Conservation (phyloP, 2,113 vertebrate genomes). For the Dipodomys spectabilis region DNA sequence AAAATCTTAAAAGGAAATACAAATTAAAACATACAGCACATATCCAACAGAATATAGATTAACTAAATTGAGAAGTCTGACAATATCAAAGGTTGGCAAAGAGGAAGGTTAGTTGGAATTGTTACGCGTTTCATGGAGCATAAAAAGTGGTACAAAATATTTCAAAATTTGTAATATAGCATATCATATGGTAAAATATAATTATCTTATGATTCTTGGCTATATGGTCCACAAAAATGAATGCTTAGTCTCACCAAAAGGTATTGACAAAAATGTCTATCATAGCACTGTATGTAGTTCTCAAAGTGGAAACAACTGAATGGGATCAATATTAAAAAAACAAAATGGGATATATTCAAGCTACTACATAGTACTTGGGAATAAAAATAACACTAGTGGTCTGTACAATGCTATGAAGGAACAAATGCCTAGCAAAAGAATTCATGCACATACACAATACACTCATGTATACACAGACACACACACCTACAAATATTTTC, state of each 20-base stretch:
- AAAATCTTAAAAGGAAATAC: slow-evolving; percentile 12
- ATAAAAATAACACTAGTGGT: not conserved
- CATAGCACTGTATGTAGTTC: not conserved
- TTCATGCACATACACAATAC: not conserved
- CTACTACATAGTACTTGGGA: not conserved
- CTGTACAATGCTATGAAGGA: not conserved
- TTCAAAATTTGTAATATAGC: not conserved
- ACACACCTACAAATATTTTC: not conserved
- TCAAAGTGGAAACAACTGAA: slow-evolving; percentile 16
- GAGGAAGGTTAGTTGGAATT: not conserved
- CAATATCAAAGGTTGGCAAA: slow-evolving; percentile 30
- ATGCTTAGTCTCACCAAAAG: not conserved
- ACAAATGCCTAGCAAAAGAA: not conserved
- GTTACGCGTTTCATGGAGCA: not conserved
- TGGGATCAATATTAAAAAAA: not conserved
- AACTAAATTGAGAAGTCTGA: slow-evolving; percentile 1
- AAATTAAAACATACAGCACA: slow-evolving; percentile 6
- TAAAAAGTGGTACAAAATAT: slow-evolving; percentile 22
- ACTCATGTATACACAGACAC: not conserved
- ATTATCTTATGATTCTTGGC: not conserved
- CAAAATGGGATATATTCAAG: not conserved
- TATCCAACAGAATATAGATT: not conserved
- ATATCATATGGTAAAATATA: slow-evolving; percentile 35
- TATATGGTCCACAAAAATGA: not conserved
- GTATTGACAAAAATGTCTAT: not conserved